phyloP scores from a whole-genome alignment of 2,797 vertebrate genomes.

The Tadarida brasiliensis region DNA sequence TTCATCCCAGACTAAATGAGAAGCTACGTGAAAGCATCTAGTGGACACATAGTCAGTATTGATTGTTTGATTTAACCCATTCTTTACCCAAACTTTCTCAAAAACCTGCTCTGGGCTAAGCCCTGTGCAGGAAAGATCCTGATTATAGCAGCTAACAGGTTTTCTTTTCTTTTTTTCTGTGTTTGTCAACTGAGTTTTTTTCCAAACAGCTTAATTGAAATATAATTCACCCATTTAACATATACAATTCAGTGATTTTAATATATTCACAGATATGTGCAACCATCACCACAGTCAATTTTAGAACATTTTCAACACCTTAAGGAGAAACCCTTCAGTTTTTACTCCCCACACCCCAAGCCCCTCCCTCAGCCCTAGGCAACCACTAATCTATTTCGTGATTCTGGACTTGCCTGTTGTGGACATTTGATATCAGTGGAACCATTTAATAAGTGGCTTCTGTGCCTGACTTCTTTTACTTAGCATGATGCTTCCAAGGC shows the following conservation, averaged over 20 bases:
- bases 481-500: not conserved
- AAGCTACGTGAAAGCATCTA: not conserved
- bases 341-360: accelerated
- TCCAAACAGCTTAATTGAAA: not conserved
- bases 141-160: not conserved
- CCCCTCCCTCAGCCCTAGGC: not conserved
- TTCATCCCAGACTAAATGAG: not conserved
- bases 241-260: not conserved
- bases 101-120: not conserved
- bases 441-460: accelerated
- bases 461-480: too few species aligned
- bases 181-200: not conserved
- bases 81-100: not conserved
- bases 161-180: not conserved
- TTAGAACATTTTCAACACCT: not conserved
- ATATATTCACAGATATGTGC: not conserved
- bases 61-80: not conserved
- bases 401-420: not conserved
- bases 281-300: not conserved
- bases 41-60: not conserved
- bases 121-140: not conserved
- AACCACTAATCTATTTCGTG: not conserved
- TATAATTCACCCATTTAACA: not conserved
- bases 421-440: not conserved
- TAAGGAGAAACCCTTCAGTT: not conserved